Evolutionary conservation across 2,888 invertebrate genomes (phyloP).

Genomic region (Cephus runcator): DNA sequence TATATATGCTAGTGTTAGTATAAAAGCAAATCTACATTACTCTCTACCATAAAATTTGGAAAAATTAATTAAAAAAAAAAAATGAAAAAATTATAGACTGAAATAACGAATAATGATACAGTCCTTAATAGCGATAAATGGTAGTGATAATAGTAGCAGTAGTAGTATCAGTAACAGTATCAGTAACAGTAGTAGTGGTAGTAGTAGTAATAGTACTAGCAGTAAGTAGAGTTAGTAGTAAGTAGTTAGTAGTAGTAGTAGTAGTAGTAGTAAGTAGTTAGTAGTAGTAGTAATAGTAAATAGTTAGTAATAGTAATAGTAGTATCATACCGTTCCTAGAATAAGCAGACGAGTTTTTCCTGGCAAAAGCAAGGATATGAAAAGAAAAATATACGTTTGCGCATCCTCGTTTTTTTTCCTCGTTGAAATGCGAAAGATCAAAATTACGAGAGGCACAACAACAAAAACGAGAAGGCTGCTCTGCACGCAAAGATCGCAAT

Average conservation of each 20-base stretch:
- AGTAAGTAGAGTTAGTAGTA: neutral
- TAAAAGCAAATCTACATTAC: slow-evolving; percentile 19
- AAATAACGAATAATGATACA: slow-evolving; percentile 21
- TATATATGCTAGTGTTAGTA: slow-evolving; percentile 38
- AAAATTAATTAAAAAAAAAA: slow-evolving; percentile 20
- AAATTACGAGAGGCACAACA: slow-evolving; percentile 35
- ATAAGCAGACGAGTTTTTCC: slow-evolving; percentile 35
- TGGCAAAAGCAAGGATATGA: slow-evolving; percentile 28
- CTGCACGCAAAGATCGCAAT: slow-evolving; percentile 6
- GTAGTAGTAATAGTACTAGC: slow-evolving; percentile 17
- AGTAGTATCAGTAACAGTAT: slow-evolving; percentile 7
- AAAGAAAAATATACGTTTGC: slow-evolving; percentile 25
- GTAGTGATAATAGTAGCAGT: slow-evolving; percentile 19
- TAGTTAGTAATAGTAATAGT: slow-evolving; percentile 19
- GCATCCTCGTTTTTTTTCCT: slow-evolving; percentile 11
- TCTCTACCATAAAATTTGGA: slow-evolving; percentile 26
- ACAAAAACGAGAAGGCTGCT: slow-evolving; percentile 29
- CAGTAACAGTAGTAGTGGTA: slow-evolving; percentile 17
- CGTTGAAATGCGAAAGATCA: slow-evolving; percentile 24
- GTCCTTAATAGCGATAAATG: slow-evolving; percentile 1
- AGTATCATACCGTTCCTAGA: slow-evolving; percentile 39
- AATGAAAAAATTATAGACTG: slow-evolving; percentile 16
- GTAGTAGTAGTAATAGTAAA: slow-evolving; percentile 14
- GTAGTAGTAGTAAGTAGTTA: slow-evolving; percentile 14
- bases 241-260: slow-evolving; percentile 20